Conservation (phyloP, 2,113 vertebrate genomes). For the Rhinolophus ferrumequinum region DNA sequence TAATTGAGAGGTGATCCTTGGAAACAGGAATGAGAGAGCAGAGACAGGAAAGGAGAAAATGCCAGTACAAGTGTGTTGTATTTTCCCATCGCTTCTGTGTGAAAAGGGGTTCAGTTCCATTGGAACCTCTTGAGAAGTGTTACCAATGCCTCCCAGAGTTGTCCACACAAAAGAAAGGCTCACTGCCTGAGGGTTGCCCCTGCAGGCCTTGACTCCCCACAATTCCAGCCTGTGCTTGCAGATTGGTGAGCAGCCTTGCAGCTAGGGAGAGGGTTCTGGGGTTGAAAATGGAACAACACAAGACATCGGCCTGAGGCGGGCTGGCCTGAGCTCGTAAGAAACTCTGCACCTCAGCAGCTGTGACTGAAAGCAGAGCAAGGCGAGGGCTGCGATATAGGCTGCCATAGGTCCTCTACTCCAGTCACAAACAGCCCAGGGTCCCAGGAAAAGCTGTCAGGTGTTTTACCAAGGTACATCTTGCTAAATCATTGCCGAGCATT, state of each 20-base stretch:
- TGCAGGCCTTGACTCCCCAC: not conserved
- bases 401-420: not conserved
- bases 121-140: not conserved
- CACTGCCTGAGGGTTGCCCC: not conserved
- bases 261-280: not conserved
- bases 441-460: not conserved
- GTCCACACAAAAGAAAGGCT: not conserved
- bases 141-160: not conserved
- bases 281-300: not conserved
- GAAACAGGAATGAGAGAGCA: not conserved
- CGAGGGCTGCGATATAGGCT: rapidly evolving
- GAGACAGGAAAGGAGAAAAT: not conserved
- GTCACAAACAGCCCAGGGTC: not conserved
- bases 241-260: not conserved
- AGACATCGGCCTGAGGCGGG: not conserved
- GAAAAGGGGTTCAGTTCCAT: not conserved
- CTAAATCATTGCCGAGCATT: not conserved
- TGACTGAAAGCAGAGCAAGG: not conserved
- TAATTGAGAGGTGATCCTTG: not conserved
- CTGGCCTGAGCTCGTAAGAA: not conserved
- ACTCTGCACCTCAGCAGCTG: not conserved
- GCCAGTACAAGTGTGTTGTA: not conserved
- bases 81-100: not conserved
- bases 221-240: not conserved
- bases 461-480: not conserved